Evolutionary conservation across 2,888 invertebrate species (phyloP).

Genomic region (Apamea epomidion): DNA sequence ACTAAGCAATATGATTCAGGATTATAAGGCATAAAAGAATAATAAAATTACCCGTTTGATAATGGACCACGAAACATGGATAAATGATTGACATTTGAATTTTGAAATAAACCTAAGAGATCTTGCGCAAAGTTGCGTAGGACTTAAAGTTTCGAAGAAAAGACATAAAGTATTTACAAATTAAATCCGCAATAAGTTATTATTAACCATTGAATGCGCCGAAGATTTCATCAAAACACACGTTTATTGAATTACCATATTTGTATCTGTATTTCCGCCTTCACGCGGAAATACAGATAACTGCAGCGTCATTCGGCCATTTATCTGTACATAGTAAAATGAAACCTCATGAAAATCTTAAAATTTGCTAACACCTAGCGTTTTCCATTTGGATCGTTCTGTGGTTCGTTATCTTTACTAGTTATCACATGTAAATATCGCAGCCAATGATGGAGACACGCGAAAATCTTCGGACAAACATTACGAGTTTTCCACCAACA

Average conservation of each 20-base stretch:
- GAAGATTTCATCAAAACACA: not conserved
- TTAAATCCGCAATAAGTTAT: not conserved
- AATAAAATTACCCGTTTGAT: not conserved
- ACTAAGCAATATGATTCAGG: not conserved
- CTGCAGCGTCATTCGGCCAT: slow-evolving; percentile 21
- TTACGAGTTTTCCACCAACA: slow-evolving; percentile 55
- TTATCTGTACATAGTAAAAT: slow-evolving; percentile 27
- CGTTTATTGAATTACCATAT: slow-evolving; percentile 28
- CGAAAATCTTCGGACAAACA: slow-evolving; percentile 72
- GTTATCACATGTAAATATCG: slow-evolving; percentile 80
- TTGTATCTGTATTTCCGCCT: slow-evolving; percentile 24
- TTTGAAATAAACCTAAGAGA: not conserved
- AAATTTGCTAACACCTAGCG: slow-evolving; percentile 2
- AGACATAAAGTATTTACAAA: not conserved
- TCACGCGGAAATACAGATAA: not conserved
- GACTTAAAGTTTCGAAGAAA: not conserved
- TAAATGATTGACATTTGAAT: not conserved
- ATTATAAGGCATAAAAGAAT: too few relatives aligned
- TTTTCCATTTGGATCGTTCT: slow-evolving; percentile 60
- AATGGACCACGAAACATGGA: not conserved
- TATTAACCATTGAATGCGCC: not conserved
- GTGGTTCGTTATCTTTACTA: slow-evolving; percentile 73
- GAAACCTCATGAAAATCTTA: slow-evolving; percentile 23
- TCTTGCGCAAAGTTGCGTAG: not conserved
- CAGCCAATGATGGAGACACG: slow-evolving; percentile 69